phyloP scores from a whole-genome alignment of 1,140 invertebrate genomes.

The Papilio aristodemus region DNA sequence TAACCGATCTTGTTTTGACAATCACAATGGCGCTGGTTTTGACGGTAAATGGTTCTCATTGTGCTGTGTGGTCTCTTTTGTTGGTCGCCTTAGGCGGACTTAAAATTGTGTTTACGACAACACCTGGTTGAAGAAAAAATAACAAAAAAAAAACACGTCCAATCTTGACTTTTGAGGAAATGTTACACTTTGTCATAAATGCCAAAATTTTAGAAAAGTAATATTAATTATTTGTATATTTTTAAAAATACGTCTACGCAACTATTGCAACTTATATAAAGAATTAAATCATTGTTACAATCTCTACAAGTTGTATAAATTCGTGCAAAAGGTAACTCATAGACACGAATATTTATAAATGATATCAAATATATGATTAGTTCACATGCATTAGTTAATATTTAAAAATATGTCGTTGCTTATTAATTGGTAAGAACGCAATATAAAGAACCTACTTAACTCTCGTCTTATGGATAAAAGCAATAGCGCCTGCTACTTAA shows the following conservation, averaged over 20 bases:
- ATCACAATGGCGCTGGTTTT: conserved; percentile 49
- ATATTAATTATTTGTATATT: too few species aligned
- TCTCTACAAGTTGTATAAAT: too few species aligned
- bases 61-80: conserved; percentile 52
- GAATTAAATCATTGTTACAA: too few species aligned
- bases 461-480: too few species aligned
- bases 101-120: conserved; percentile 46
- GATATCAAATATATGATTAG: too few species aligned
- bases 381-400: too few species aligned
- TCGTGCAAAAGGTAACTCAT: too few species aligned
- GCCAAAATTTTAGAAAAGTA: too few species aligned
- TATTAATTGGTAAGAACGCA: neutral
- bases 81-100: conserved; percentile 40
- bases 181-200: neutral
- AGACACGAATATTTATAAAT: too few species aligned
- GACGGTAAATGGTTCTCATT: conserved; percentile 50
- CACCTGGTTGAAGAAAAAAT: conserved; percentile 45
- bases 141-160: conserved; percentile 35
- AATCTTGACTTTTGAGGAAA: conserved; percentile 23
- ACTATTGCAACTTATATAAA: too few species aligned
- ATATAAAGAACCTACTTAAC: neutral
- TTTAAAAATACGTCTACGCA: too few species aligned
- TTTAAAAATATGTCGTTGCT: neutral
- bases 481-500: neutral
- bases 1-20: conserved; percentile 69